A percentile compares a stretch with the other conserved stretches of the same genome.
phyloP scores from a whole-genome alignment of 1,140 invertebrate genomes.

The Drosophila arawakana region DNA sequence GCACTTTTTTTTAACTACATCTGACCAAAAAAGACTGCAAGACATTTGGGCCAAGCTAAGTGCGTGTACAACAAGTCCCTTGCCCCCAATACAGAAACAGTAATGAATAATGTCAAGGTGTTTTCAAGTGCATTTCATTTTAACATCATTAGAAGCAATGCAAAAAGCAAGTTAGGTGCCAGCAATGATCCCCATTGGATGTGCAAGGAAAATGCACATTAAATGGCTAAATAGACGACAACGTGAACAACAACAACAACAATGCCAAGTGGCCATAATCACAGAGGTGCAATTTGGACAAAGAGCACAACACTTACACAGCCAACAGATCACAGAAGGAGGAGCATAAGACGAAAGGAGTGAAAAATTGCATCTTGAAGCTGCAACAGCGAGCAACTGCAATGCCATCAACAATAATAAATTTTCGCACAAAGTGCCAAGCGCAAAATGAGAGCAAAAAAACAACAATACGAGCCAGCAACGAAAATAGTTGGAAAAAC shows the following conservation, averaged over 20 bases:
- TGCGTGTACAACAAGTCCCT: slow-evolving; percentile 27
- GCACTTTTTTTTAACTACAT: background rate
- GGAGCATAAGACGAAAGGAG: slow-evolving; percentile 2
- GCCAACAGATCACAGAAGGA: background rate
- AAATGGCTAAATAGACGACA: slow-evolving; percentile 63
- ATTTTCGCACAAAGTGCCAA: slow-evolving; percentile 71
- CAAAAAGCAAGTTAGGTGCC: slow-evolving; percentile 18
- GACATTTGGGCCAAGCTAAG: slow-evolving; percentile 10
- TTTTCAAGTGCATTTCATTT: slow-evolving; percentile 73
- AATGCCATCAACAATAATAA: slow-evolving; percentile 69
- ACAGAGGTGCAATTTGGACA: slow-evolving; percentile 74
- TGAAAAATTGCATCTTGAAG: background rate
- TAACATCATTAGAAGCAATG: slow-evolving; percentile 59
- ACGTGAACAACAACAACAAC: slow-evolving; percentile 13
- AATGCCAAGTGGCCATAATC: slow-evolving; percentile 74
- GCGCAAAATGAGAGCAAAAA: slow-evolving; percentile 66
- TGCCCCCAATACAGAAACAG: slow-evolving; percentile 33
- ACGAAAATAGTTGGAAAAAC: slow-evolving; percentile 73
- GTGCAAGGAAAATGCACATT: slow-evolving; percentile 31
- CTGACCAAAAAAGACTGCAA: slow-evolving; percentile 5
- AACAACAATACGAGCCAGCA: slow-evolving; percentile 36
- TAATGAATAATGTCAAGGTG: slow-evolving; percentile 80
- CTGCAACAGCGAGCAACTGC: slow-evolving; percentile 7
- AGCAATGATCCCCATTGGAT: slow-evolving; percentile 5
- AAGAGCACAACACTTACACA: slow-evolving; percentile 37